Conservation (phyloP, 1,140 invertebrate species). For the Drosophila sproati region DNA sequence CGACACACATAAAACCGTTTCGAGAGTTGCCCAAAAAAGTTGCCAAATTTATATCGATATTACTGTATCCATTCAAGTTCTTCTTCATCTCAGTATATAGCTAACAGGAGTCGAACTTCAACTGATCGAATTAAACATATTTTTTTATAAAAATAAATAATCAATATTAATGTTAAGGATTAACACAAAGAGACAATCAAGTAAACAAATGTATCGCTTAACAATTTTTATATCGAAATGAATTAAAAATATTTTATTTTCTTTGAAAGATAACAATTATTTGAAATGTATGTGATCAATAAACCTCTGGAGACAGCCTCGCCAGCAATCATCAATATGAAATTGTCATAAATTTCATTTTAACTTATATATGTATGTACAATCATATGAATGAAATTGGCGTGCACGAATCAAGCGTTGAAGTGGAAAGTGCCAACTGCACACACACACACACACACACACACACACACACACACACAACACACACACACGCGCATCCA, state of each 20-base stretch:
- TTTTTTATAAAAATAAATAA: no score
- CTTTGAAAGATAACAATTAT: constrained; percentile 13
- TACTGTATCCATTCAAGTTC: no score
- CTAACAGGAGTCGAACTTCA: no score
- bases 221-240: background rate
- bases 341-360: constrained; percentile 82
- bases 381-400: constrained; percentile 64
- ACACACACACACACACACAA: constrained; percentile 15
- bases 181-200: no score
- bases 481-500: background rate
- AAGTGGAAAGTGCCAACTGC: constrained; percentile 61
- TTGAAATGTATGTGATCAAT: constrained; percentile 40
- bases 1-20: background rate
- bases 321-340: constrained; percentile 77
- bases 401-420: constrained; percentile 62
- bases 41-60: background rate
- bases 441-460: constrained; percentile 27
- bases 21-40: constrained; percentile 11
- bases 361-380: constrained; percentile 31
- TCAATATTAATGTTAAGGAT: no score
- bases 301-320: constrained; percentile 52
- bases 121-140: no score
- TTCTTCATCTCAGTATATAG: no score
- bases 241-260: background rate
- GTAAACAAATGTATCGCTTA: no score